A percentile compares a stretch with the other conserved stretches of the same genome.
Evolutionary conservation across 2,113 vertebrate genomes (phyloP).

Genomic region (Pristiophorus japonicus): DNA sequence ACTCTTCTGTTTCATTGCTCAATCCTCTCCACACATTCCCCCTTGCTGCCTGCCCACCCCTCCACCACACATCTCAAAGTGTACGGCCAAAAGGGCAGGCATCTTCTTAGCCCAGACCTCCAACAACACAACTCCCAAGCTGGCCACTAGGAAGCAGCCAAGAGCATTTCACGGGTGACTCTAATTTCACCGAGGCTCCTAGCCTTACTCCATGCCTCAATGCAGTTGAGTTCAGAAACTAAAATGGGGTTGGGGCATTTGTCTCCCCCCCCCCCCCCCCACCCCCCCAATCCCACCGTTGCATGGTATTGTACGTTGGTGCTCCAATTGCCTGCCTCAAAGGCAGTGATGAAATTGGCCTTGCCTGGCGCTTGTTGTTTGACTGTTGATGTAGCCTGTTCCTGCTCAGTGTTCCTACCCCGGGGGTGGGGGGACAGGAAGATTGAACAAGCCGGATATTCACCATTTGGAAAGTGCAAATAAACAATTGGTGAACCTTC

Average conservation of each 20-base stretch:
- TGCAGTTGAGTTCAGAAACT: not conserved
- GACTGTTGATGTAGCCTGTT: not conserved
- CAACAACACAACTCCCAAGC: not conserved
- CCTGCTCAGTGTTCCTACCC: not conserved
- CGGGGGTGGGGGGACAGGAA: too few species aligned
- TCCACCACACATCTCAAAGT: too few species aligned
- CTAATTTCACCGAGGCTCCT: not conserved
- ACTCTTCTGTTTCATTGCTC: not conserved
- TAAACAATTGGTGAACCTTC: not conserved
- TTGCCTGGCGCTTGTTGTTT: too few species aligned
- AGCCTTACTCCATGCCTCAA: not conserved
- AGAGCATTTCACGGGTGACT: not conserved
- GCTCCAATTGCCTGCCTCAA: not conserved
- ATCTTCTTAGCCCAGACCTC: too few species aligned
- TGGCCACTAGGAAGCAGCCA: not conserved
- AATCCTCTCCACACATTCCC: not conserved
- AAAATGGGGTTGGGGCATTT: not conserved
- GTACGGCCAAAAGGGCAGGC: not conserved
- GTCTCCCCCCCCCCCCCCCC: not conserved
- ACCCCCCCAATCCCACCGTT: not conserved
- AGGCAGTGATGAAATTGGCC: not conserved
- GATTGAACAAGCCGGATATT: not conserved
- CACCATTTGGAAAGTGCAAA: not conserved
- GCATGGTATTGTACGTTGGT: not conserved
- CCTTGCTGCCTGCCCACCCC: too few species aligned